A percentile compares a stretch with the other conserved stretches of the same genome.
phyloP scores from a whole-genome alignment of 2,797 vertebrate species.

The Phrynocephalus vlangalii region DNA sequence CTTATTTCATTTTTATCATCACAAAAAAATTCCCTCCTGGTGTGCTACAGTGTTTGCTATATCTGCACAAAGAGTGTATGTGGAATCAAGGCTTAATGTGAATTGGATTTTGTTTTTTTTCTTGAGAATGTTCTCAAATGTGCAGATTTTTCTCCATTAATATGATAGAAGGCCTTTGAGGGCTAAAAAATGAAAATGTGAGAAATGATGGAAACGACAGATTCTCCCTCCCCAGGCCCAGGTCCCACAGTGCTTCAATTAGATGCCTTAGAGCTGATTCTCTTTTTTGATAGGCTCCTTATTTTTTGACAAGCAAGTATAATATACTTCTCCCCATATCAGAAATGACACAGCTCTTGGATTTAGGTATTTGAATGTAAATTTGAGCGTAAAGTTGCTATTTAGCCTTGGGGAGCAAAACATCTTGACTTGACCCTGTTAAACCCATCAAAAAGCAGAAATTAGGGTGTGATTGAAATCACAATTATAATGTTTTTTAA shows the following conservation, averaged over 20 bases:
- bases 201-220: background rate
- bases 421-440: no score
- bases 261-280: no score
- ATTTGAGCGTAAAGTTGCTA: no score
- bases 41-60: background rate
- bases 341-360: background rate
- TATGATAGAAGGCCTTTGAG: background rate
- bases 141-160: background rate
- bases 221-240: background rate
- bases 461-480: background rate
- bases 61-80: background rate
- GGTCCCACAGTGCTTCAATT: no score
- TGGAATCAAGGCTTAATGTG: background rate
- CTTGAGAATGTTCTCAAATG: background rate
- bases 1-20: background rate
- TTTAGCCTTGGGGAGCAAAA: no score
- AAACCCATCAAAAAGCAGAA: background rate
- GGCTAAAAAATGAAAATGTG: background rate
- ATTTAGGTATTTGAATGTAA: background rate
- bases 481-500: background rate
- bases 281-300: background rate
- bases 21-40: background rate
- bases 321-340: background rate
- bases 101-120: background rate
- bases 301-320: background rate